A percentile compares a stretch with the other conserved stretches of the same genome.
Conservation (phyloP, 2,888 invertebrate genomes). For the Ptychoptera albimana region DNA sequence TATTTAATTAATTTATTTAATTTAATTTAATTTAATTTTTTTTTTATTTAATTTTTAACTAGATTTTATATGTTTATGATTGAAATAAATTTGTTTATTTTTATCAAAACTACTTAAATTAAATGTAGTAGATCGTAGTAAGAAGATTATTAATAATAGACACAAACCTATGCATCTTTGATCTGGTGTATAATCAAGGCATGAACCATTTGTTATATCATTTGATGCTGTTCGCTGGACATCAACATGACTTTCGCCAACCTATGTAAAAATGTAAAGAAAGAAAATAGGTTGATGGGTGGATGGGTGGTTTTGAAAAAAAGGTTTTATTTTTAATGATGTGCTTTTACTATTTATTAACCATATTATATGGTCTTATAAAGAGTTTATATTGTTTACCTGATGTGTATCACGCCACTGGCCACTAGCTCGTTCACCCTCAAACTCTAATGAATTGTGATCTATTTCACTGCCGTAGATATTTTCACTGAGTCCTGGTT, state of each 20-base stretch:
- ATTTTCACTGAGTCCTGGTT: conserved; percentile 18
- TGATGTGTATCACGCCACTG: conserved; percentile 48
- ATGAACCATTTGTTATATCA: conserved; percentile 25
- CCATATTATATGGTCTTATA: too few relatives aligned
- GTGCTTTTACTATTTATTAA: too few relatives aligned
- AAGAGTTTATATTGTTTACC: conserved; percentile 28
- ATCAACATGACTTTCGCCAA: conserved; percentile 26
- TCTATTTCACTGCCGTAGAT: conserved; percentile 34
- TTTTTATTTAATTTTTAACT: too few relatives aligned
- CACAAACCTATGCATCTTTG: conserved; percentile 17
- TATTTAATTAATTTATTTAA: too few relatives aligned
- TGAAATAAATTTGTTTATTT: too few relatives aligned
- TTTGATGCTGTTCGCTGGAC: conserved; percentile 20
- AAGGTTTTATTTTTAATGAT: not conserved
- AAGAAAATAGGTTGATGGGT: not conserved
- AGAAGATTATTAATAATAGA: conserved; percentile 1
- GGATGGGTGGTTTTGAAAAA: not conserved
- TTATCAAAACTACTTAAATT: too few relatives aligned
- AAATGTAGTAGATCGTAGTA: too few relatives aligned
- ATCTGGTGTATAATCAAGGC: conserved; percentile 24
- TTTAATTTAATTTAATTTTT: too few relatives aligned
- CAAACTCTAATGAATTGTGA: conserved; percentile 41
- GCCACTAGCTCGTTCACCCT: conserved; percentile 36
- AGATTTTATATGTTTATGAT: too few relatives aligned
- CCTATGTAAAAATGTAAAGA: conserved; percentile 15